Evolutionary conservation across 2,888 invertebrate species (phyloP), one percentile per base, ranked within the genome.

Genomic region (Erebia aethiops): DNA sequence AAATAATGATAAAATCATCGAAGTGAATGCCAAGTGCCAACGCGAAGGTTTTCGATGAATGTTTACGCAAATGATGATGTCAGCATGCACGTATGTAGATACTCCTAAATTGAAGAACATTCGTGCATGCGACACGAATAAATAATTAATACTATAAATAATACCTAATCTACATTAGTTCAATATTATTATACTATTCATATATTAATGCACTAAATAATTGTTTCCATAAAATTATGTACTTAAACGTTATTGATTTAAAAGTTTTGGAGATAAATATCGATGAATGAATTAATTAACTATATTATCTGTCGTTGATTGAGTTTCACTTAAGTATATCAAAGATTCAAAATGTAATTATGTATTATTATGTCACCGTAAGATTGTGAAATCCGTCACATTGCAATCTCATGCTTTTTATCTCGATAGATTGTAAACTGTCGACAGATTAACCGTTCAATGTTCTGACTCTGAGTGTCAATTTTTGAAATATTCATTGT

Each of bases 51-150:
- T 60, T n/a, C 41, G 60, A 16, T 43, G 9, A 41, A 57, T 60
- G 16, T 60, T 60, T 43, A 41, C 60, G 41, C n/a, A n/a, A 60
- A 41, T 60, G 41, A 16, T 60, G 60, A 60, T 16, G 60, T 41
- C 60, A 60, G 57, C 16, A 10, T 41, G 43, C 60, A 60, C 54
- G 54, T 54, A 54, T 54, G 60, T 5, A 9, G 26, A 60, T 41
- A 43, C 60, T 60, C 8, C 60, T 43, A 9, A 41, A 60, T 26
- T 57, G 14, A 14, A 57, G 11, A 26, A 57, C 21, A 26, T 21
- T 56, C 21, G 21, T 52, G 10, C 56, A 21, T 56, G 13, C 21
- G 21, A 13, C 56, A 21, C 26, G 18, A 18, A 56, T 56, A 26
- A 4, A 18, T 1, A 16, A 52, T 52, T 54, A 0, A 18, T 2